phyloP scores from a whole-genome alignment of 2,888 invertebrate genomes.

The Synergus laeviventris region DNA sequence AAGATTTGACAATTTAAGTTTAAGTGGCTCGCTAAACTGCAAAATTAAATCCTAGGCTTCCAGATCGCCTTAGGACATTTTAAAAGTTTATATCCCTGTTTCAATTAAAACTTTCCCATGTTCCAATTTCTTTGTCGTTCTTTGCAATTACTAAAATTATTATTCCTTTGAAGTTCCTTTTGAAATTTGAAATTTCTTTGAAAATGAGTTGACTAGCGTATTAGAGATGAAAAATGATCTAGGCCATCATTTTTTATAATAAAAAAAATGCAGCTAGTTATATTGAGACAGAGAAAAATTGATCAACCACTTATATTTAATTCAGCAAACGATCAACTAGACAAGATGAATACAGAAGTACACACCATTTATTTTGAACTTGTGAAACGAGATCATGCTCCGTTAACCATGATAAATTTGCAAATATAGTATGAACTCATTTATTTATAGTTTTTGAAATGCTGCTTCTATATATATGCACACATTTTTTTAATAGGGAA shows the following conservation, averaged over 20 bases:
- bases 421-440: conserved; percentile 11
- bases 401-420: conserved; percentile 27
- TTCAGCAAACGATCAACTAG: background rate
- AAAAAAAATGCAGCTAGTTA: background rate
- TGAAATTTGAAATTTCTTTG: too few species aligned
- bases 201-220: too few species aligned
- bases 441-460: background rate
- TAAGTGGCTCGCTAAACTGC: background rate
- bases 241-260: background rate
- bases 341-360: background rate
- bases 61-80: background rate
- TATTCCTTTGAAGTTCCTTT: too few species aligned
- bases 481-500: background rate
- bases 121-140: background rate
- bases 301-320: conserved; percentile 16
- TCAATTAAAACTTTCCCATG: conserved; percentile 8
- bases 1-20: conserved; percentile 1
- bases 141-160: background rate
- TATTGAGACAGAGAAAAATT: conserved; percentile 7
- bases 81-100: conserved; percentile 7
- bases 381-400: conserved; percentile 10
- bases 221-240: too few species aligned
- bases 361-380: conserved; percentile 1
- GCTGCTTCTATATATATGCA: background rate
- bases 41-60: conserved; percentile 22